A percentile compares a stretch with the other conserved stretches of the same genome.
These are phyloP conservation scores for Cecidostiba fungosa DNA, from an alignment of 2,888 invertebrate species.

Conservation along the genomic window DNA sequence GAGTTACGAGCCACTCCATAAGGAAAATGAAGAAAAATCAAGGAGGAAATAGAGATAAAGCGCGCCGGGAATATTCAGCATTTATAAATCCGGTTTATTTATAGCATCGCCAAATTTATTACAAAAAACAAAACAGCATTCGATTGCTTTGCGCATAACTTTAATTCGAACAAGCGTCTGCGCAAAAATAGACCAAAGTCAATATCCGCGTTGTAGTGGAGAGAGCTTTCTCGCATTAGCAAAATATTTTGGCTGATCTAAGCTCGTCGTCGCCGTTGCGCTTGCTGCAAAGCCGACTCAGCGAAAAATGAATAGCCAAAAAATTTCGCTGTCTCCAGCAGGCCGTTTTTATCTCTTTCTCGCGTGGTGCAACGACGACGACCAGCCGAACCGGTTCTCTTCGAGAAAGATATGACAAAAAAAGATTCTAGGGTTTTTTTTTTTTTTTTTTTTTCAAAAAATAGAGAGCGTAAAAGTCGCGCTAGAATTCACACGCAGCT, in stretches of 20 bases:
- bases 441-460: no score
- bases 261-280: background rate
- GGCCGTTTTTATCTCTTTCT: conserved; percentile 12
- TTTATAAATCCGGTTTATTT: conserved; percentile 22
- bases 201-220: background rate
- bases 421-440: background rate
- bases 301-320: conserved; percentile 51
- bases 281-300: conserved; percentile 21
- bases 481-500: conserved; percentile 1
- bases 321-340: conserved; percentile 52
- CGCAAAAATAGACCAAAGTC: background rate
- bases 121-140: background rate
- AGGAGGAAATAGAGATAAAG: background rate
- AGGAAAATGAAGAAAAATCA: conserved; percentile 31
- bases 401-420: conserved; percentile 26
- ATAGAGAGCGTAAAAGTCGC: conserved; percentile 9
- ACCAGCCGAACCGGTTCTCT: background rate
- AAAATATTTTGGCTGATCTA: conserved; percentile 57
- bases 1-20: conserved; percentile 50
- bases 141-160: background rate
- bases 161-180: background rate
- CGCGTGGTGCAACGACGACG: background rate
- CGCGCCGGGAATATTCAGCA: background rate
- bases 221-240: conserved; percentile 22
- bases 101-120: background rate